A percentile compares a stretch with the other conserved stretches of the same genome.
phyloP scores from a whole-genome alignment of 2,888 invertebrate genomes.

The Cenopis cana region DNA sequence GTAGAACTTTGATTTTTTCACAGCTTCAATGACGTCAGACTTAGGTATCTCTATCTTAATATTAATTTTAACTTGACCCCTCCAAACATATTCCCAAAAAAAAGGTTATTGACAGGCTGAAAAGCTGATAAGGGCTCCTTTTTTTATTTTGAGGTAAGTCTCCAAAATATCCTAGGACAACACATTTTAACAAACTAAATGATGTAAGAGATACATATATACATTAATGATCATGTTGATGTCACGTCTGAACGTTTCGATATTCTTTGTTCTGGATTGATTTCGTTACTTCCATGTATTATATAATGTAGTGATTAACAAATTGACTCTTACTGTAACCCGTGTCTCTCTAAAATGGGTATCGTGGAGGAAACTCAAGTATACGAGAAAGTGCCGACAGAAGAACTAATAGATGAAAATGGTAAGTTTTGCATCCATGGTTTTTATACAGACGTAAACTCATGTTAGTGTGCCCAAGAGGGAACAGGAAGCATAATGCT shows the following conservation, averaged over 20 bases:
- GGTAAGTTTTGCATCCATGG: not conserved
- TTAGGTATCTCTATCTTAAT: no score
- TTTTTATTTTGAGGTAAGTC: no score
- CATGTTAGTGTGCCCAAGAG: not conserved
- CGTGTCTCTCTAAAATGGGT: conserved; percentile 5
- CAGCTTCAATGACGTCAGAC: no score
- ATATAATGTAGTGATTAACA: not conserved
- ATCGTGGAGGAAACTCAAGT: not conserved
- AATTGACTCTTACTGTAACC: not conserved
- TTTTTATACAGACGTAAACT: not conserved
- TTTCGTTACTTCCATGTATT: not conserved
- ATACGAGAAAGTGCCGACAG: conserved; percentile 18
- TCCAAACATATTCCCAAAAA: no score
- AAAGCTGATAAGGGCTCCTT: no score
- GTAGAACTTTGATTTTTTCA: no score
- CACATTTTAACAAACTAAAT: no score
- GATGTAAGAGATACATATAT: no score
- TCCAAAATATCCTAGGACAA: no score
- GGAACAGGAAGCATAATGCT: no score
- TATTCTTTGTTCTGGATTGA: conserved; percentile 13
- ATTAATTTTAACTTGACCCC: no score
- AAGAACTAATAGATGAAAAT: conserved; percentile 14
- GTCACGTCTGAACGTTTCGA: not conserved
- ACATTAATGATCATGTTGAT: not conserved
- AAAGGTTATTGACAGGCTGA: no score